phyloP scores from a whole-genome alignment of 2,113 vertebrate genomes.

The Tiliqua scincoides region DNA sequence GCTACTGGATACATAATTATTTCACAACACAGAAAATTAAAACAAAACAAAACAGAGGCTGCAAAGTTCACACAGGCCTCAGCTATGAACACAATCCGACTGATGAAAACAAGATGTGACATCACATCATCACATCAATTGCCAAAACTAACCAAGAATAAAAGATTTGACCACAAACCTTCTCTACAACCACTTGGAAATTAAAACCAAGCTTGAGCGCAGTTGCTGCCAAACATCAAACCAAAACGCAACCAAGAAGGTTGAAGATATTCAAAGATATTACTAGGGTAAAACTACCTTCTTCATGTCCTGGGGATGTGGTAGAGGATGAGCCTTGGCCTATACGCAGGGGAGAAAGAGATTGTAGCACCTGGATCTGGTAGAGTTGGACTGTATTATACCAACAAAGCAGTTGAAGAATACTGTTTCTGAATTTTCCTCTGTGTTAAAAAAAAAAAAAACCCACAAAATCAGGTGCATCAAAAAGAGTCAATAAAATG shows the following conservation, averaged over 20 bases:
- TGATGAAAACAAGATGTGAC: background rate
- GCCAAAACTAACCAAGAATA: conserved; percentile 9
- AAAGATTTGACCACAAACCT: background rate
- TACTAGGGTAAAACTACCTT: too few relatives aligned
- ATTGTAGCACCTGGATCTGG: background rate
- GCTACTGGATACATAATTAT: background rate
- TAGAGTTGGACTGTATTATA: background rate
- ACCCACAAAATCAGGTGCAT: too few relatives aligned
- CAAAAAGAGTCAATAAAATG: too few relatives aligned
- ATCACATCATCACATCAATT: background rate
- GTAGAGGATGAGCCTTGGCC: background rate
- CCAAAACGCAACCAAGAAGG: background rate
- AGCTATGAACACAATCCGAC: background rate
- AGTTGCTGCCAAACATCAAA: background rate
- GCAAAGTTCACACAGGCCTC: background rate
- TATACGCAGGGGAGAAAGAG: background rate
- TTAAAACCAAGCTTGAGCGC: background rate
- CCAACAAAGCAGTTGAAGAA: too few relatives aligned
- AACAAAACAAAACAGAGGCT: background rate
- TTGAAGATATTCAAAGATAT: fast-evolving
- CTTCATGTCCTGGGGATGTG: too few relatives aligned
- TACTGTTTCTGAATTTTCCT: too few relatives aligned
- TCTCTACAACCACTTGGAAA: background rate
- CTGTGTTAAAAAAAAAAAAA: too few relatives aligned
- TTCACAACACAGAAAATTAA: background rate